Conservation (phyloP, 2,888 invertebrate species). For the Embidobia sp. region DNA sequence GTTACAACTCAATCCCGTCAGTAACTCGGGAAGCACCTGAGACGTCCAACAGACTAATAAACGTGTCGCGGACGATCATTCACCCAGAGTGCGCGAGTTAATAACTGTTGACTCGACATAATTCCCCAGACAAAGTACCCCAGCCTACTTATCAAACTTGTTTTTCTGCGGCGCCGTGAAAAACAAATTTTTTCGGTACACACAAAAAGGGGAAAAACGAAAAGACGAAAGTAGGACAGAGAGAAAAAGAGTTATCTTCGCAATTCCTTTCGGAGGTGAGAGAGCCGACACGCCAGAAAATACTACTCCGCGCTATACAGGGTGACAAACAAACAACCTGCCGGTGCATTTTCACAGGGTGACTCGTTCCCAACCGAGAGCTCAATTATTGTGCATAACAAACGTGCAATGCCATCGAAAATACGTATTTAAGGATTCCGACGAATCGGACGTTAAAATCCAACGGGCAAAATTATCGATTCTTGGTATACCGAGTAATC, state of each 20-base stretch:
- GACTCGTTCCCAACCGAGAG: no score
- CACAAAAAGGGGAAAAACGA: constrained; percentile 37
- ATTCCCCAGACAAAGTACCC: constrained; percentile 49
- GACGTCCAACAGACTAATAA: constrained; percentile 53
- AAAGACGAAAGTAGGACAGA: constrained; percentile 57
- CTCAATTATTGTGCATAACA: constrained; percentile 1
- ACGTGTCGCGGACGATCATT: constrained; percentile 58
- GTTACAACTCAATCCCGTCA: constrained; percentile 44
- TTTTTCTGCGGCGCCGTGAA: constrained; percentile 55
- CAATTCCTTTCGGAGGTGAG: constrained; percentile 60
- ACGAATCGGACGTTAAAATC: constrained; percentile 13
- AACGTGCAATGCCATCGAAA: constrained; percentile 10
- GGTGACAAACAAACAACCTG: constrained; percentile 36
- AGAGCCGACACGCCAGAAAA: constrained; percentile 59
- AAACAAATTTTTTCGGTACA: constrained; percentile 59
- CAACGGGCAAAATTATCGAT: constrained; percentile 41
- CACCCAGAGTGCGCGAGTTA: constrained; percentile 47
- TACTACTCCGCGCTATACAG: constrained; percentile 49
- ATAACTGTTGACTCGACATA: constrained; percentile 62
- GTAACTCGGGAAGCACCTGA: constrained; percentile 50
- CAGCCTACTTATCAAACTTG: constrained; percentile 58
- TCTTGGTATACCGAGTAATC: constrained; percentile 31
- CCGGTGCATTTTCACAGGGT: constrained; percentile 13
- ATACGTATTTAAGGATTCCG: constrained; percentile 10
- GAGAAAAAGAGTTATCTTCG: constrained; percentile 55